Evolutionary conservation across 2,797 vertebrate species (phyloP).

Genomic region (Pogonophryne albipinna): DNA sequence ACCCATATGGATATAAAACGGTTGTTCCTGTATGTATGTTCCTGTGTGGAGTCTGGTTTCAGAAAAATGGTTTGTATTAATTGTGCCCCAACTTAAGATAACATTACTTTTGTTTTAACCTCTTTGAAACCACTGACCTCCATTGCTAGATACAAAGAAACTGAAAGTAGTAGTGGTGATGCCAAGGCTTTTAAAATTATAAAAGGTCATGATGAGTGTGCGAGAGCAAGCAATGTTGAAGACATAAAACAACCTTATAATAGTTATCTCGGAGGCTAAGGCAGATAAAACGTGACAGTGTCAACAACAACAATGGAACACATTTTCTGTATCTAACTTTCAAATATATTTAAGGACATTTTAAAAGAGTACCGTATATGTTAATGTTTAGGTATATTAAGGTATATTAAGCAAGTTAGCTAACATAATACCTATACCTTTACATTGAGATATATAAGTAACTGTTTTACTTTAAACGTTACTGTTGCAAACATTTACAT

Average conservation of each 20-base stretch:
- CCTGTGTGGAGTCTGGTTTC: conserved; percentile 20
- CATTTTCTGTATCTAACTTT: background rate
- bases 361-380: too few species aligned
- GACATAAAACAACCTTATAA: too few species aligned
- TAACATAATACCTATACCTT: too few species aligned
- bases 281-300: background rate
- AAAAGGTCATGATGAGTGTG: background rate
- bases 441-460: too few species aligned
- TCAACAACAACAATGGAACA: background rate
- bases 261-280: too few species aligned
- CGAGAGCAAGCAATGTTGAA: too few species aligned
- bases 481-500: too few species aligned
- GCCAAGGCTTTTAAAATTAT: background rate
- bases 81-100: conserved; percentile 21
- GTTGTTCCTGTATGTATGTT: background rate
- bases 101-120: conserved; percentile 20
- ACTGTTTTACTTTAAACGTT: too few species aligned
- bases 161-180: background rate
- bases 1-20: conserved; percentile 6
- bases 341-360: too few species aligned
- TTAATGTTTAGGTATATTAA: too few species aligned
- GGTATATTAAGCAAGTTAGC: too few species aligned
- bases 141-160: background rate
- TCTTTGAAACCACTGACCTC: background rate
- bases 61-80: conserved; percentile 56